phyloP scores from a whole-genome alignment of 1,140 invertebrate species.

The Temnothorax nylanderi region DNA sequence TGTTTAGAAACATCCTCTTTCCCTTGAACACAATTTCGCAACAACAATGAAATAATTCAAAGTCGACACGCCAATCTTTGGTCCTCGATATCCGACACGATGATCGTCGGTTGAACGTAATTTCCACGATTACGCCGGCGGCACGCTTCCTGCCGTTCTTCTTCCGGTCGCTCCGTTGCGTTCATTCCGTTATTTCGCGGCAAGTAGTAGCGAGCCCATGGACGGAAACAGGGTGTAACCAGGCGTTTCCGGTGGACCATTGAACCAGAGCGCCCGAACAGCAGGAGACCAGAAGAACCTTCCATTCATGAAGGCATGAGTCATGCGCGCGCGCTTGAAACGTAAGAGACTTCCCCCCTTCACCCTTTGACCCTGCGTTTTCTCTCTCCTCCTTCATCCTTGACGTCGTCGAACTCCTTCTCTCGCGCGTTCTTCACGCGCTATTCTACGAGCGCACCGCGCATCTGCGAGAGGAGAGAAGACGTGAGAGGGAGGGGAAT shows the following conservation, averaged over 20 bases:
- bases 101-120: slow-evolving; percentile 31
- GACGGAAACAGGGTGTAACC: slow-evolving; percentile 82
- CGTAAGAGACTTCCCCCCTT: slow-evolving; percentile 29
- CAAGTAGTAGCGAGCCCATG: slow-evolving; percentile 20
- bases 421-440: slow-evolving; percentile 35
- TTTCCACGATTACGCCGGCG: slow-evolving; percentile 31
- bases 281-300: slow-evolving; percentile 77
- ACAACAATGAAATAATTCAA: background rate
- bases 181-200: slow-evolving; percentile 47
- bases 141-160: slow-evolving; percentile 12
- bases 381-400: background rate
- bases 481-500: background rate
- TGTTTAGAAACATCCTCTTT: background rate
- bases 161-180: slow-evolving; percentile 53
- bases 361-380: slow-evolving; percentile 25
- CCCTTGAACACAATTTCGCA: background rate
- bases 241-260: slow-evolving; percentile 82
- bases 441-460: background rate
- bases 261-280: slow-evolving; percentile 72
- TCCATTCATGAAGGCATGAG: slow-evolving; percentile 82
- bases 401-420: slow-evolving; percentile 11
- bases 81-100: background rate
- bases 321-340: slow-evolving; percentile 70
- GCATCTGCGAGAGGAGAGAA: background rate
- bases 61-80: background rate